Evolutionary conservation across 2,113 vertebrate genomes (phyloP).

Genomic region (Hoplias malabaricus): DNA sequence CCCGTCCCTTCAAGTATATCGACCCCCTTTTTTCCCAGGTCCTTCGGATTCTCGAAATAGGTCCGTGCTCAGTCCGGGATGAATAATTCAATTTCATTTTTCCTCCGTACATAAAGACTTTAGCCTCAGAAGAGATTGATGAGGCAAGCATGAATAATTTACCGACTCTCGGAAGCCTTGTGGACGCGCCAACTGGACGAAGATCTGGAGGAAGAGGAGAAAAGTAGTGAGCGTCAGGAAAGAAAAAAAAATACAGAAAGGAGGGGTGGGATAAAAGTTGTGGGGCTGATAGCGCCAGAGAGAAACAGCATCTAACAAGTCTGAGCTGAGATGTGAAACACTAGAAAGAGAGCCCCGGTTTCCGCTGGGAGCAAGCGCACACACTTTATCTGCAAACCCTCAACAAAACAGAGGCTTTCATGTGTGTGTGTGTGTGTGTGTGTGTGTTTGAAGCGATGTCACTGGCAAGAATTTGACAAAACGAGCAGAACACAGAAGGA

Average conservation of each 20-base stretch:
- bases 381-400: neutral
- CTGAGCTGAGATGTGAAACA: neutral
- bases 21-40: constrained; percentile 36
- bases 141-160: constrained; percentile 73
- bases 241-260: neutral
- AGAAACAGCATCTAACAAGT: neutral
- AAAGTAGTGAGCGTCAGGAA: no score
- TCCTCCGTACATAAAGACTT: constrained; percentile 56
- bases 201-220: constrained; percentile 62
- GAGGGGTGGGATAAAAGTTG: neutral
- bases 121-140: constrained; percentile 67
- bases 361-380: neutral
- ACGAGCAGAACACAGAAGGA: neutral
- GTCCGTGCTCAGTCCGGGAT: constrained; percentile 65
- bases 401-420: neutral
- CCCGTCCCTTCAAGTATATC: neutral
- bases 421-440: no score
- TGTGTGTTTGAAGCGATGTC: neutral
- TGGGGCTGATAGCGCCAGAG: neutral
- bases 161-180: constrained; percentile 60
- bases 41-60: constrained; percentile 67
- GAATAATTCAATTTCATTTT: constrained; percentile 75
- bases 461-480: neutral
- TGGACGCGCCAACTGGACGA: constrained; percentile 64
- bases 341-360: neutral